Base-by-base conservation (phyloP, 2,113 vertebrate genomes). In the Cervus canadensis region DNA sequence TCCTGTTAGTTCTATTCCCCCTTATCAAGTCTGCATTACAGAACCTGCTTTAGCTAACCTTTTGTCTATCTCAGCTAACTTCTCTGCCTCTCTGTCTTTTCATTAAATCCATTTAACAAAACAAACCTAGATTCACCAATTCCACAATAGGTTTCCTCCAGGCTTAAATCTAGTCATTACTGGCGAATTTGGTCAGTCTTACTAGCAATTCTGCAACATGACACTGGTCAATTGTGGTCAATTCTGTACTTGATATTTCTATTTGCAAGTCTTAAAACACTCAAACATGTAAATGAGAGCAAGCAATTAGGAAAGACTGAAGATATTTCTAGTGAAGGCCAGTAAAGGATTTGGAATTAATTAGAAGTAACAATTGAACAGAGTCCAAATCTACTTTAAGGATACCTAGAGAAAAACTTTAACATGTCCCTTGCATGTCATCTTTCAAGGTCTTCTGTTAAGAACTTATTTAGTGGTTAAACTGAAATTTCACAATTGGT, bases 361-460 rank as follows among this genome's bases (percentile, higher is more conserved):
- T 76, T 92, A 76, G 85, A 52, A 56, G 2, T 11, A 60, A 86
- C 45, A 82, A 26, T n/a, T 17, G 28, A 71, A 40, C 23, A 91
- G 14, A 83, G 4, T 33, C 17, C 16, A 88, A 85, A 56, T 52
- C 23, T 19, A 60, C 8, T 11, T 43, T 36, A 88, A 93, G 60
- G 4, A 16, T 28, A 50, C 17, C 16, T 87, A 86, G 26, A 1
- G 52, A 30, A 45, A 57, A 74, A 36, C 23, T n/a, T 10, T 71
- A 30, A 84, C 5, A 1, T 71, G 6, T 50, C 23, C 15, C 2
- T 7, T 23, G 1, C 2, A 2, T 60, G n/a, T 12, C 9, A 26
- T 81, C 26, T 54, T 78, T 48, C 36, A 79, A 85, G 54, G 52
- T 56, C 11, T 28, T 95, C 19, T 48, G 3, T 50, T 56, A 67